phyloP scores from a whole-genome alignment of 2,113 vertebrate genomes.

The Thinocorus orbignyianus region DNA sequence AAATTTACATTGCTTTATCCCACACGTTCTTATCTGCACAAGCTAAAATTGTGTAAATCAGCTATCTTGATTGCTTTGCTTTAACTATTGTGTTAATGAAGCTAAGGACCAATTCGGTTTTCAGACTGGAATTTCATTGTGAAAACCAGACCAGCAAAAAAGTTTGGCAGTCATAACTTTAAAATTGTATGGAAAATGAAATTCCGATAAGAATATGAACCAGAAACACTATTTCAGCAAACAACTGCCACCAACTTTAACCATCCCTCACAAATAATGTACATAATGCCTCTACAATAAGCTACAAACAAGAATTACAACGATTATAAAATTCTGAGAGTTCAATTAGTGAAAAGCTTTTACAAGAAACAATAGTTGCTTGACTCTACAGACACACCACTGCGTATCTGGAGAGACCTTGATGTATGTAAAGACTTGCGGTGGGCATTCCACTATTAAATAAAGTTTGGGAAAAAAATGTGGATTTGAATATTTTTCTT shows the following conservation, averaged over 20 bases:
- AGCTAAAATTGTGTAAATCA: neutral
- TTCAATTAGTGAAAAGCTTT: neutral
- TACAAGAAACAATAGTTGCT: neutral
- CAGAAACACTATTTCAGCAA: neutral
- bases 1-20: neutral
- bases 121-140: neutral
- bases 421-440: rapidly evolving
- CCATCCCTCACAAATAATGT: neutral
- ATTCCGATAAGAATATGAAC: neutral
- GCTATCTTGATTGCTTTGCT: neutral
- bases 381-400: neutral
- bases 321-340: neutral
- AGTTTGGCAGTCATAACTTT: neutral
- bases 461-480: neutral
- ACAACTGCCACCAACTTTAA: neutral
- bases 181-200: rapidly evolving
- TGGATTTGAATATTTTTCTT: neutral
- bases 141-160: neutral
- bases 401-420: neutral
- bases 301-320: neutral
- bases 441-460: neutral
- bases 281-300: neutral
- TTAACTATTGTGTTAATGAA: neutral
- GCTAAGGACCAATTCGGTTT: neutral
- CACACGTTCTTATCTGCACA: neutral